Evolutionary conservation across 2,113 vertebrate genomes (phyloP).

Genomic region (Murina feae): DNA sequence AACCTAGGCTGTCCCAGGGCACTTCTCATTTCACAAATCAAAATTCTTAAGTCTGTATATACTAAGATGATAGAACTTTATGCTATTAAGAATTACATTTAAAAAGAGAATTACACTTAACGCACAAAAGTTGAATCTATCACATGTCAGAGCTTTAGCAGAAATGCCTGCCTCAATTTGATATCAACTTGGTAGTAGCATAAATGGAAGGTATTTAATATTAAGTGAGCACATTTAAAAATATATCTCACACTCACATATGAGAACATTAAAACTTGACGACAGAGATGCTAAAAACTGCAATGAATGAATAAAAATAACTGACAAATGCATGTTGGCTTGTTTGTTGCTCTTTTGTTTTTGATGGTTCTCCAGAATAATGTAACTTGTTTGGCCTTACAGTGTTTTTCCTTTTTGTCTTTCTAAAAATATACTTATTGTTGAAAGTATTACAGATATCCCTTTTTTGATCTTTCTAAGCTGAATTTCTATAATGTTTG

Average conservation of each 20-base stretch:
- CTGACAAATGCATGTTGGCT: not conserved
- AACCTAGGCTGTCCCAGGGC: not conserved
- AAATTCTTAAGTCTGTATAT: not conserved
- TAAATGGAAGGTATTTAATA: not conserved
- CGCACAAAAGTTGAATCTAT: not conserved
- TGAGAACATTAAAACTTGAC: not conserved
- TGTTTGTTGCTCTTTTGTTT: not conserved
- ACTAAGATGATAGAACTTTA: not conserved
- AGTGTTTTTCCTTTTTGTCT: not conserved
- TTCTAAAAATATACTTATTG: not conserved
- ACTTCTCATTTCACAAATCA: not conserved
- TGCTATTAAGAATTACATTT: not conserved
- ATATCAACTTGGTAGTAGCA: not conserved
- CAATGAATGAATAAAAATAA: not conserved
- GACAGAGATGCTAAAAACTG: not conserved
- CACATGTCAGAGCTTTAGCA: not conserved
- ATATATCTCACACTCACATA: not conserved
- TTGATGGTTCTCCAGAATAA: not conserved
- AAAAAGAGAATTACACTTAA: not conserved
- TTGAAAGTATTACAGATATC: no score
- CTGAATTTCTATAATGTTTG: not conserved
- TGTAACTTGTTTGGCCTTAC: not conserved
- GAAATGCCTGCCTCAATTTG: not conserved
- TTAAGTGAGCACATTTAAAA: not conserved
- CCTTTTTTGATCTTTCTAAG: not conserved